These are phyloP conservation scores for Brotula barbata DNA, from an alignment of 2,797 vertebrate species.

Conservation along the genomic window DNA sequence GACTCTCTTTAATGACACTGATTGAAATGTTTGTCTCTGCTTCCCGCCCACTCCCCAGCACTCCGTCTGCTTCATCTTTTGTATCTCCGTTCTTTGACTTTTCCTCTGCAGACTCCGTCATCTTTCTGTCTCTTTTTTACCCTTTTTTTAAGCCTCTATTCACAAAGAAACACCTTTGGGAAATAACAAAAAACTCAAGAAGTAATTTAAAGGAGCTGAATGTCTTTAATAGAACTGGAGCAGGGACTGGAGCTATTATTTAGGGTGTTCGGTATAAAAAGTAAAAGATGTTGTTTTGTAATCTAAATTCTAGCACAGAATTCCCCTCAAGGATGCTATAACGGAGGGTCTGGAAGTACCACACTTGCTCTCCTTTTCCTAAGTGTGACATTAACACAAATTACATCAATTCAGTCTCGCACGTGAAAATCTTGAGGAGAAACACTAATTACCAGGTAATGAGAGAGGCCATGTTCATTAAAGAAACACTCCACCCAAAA, in stretches of 20 bases:
- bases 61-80: slow-evolving; percentile 52
- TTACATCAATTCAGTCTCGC: slow-evolving; percentile 18
- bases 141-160: slow-evolving; percentile 55
- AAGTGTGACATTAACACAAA: slow-evolving; percentile 12
- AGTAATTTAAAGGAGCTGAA: slow-evolving; percentile 20
- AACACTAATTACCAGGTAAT: slow-evolving; percentile 10
- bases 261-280: slow-evolving; percentile 2
- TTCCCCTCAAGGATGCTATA: slow-evolving; percentile 20
- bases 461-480: slow-evolving; percentile 13
- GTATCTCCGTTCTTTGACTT: slow-evolving; percentile 50
- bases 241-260: slow-evolving; percentile 7
- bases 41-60: slow-evolving; percentile 23
- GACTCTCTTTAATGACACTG: slow-evolving; percentile 62
- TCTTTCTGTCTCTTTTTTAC: slow-evolving; percentile 40
- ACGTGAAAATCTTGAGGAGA: not conserved
- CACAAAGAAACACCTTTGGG: slow-evolving; percentile 53
- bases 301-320: slow-evolving; percentile 24
- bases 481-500: too few relatives aligned
- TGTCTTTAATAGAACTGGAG: slow-evolving; percentile 22
- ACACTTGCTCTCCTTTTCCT: slow-evolving; percentile 25
- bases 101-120: slow-evolving; percentile 52
- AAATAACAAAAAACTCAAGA: slow-evolving; percentile 55
- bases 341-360: not conserved
- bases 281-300: slow-evolving; percentile 12
- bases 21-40: slow-evolving; percentile 46